phyloP scores from a whole-genome alignment of 2,888 invertebrate genomes.

The Phengaris alcon region DNA sequence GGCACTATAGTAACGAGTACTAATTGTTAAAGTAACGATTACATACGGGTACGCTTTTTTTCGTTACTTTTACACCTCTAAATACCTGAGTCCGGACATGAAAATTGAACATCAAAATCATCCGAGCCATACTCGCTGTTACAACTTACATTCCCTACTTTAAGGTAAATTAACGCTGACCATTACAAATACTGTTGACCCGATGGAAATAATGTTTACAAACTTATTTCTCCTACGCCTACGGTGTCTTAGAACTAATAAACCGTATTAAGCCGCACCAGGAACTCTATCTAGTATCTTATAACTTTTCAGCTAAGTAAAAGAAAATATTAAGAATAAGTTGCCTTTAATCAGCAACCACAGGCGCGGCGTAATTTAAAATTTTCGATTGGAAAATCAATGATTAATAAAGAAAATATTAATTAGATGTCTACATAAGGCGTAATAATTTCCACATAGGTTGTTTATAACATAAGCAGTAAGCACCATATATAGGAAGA shows the following conservation, averaged over 20 bases:
- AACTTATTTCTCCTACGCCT: neutral
- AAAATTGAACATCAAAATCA: neutral
- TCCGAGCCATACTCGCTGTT: neutral
- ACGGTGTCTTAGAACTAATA: neutral
- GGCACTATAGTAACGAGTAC: too few relatives aligned
- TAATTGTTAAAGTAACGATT: too few relatives aligned
- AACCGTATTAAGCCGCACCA: neutral
- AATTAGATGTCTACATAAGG: neutral
- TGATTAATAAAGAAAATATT: neutral
- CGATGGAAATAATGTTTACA: neutral
- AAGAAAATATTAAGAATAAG: neutral
- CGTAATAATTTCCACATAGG: slow-evolving; percentile 16
- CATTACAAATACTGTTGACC: too few relatives aligned
- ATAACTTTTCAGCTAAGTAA: neutral
- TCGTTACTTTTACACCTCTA: too few relatives aligned
- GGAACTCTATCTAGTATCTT: neutral
- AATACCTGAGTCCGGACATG: neutral
- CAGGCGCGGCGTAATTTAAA: neutral
- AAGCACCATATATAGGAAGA: slow-evolving; percentile 8
- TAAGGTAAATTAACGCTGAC: too few relatives aligned
- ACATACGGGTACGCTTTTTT: too few relatives aligned
- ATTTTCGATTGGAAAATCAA: neutral
- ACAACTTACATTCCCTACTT: neutral
- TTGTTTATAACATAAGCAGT: slow-evolving; percentile 5
- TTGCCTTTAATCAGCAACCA: neutral